Evolutionary conservation across 2,113 vertebrate genomes (phyloP).

Genomic region (Tachysurus vachellii): DNA sequence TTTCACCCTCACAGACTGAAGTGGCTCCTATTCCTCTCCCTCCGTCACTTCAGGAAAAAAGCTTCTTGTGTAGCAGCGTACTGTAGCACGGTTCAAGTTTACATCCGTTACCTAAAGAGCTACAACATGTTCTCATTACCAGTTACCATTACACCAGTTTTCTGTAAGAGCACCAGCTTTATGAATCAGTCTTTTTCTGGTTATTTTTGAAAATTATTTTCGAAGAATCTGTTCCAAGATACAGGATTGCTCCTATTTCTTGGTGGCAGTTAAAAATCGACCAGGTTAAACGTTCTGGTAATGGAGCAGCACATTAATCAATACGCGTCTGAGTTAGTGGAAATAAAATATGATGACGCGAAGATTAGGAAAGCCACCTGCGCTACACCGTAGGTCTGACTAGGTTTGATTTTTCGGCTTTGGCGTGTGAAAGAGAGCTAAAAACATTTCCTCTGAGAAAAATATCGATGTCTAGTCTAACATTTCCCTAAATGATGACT

Average conservation of each 20-base stretch:
- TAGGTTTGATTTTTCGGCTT: conserved; percentile 22
- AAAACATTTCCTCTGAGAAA: conserved; percentile 9
- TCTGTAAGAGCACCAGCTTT: conserved; percentile 16
- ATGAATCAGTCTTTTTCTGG: not conserved
- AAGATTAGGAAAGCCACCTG: conserved; percentile 49
- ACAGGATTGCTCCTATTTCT: conserved; percentile 19
- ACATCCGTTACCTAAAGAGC: conserved; percentile 39
- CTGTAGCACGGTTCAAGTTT: conserved; percentile 42
- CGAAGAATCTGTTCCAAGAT: conserved; percentile 31
- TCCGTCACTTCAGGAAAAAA: conserved; percentile 33
- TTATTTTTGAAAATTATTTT: not conserved
- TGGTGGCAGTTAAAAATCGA: not conserved
- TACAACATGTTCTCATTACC: conserved; percentile 34
- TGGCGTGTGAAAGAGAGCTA: not conserved
- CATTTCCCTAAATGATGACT: not conserved
- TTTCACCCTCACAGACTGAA: conserved; percentile 6
- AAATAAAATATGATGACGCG: conserved; percentile 15
- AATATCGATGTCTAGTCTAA: not conserved
- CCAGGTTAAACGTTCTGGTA: not conserved
- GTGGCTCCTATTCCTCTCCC: conserved; percentile 18
- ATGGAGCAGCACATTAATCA: conserved; percentile 37
- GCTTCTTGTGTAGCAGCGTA: conserved; percentile 7
- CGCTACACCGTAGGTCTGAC: conserved; percentile 37
- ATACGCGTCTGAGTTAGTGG: conserved; percentile 28
- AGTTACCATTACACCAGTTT: not conserved